Evolutionary conservation across 2,797 vertebrate species (phyloP).

Genomic region (Pseudotriccus pelzelni): DNA sequence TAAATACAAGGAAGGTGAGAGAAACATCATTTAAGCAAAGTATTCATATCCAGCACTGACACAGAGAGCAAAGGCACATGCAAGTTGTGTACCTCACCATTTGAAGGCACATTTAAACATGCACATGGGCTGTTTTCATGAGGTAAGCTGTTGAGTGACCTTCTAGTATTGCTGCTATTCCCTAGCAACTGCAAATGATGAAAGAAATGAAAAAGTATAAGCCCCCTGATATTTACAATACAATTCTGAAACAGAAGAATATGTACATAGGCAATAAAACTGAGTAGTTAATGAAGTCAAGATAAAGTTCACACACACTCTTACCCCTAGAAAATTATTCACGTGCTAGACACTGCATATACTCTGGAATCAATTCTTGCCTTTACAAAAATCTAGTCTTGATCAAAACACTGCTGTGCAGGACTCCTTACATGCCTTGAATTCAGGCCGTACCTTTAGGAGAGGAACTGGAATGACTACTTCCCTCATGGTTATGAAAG

Average conservation of each 20-base stretch:
- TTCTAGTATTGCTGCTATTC: not conserved
- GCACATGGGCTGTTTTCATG: not conserved
- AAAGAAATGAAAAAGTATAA: not conserved
- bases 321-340: not conserved
- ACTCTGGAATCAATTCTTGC: not conserved
- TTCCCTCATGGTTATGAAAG: not conserved
- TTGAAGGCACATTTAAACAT: not conserved
- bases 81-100: not conserved
- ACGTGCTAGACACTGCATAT: not conserved
- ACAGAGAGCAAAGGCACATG: accelerated
- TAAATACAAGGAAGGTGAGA: not conserved
- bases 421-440: not conserved
- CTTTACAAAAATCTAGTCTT: not conserved
- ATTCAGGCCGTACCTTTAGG: not conserved
- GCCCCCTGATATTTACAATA: not conserved
- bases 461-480: not conserved
- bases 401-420: not conserved
- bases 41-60: not conserved
- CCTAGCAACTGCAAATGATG: not conserved
- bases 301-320: not conserved
- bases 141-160: not conserved
- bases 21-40: not conserved
- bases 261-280: not conserved
- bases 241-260: not conserved
- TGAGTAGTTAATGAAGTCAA: not conserved